Evolutionary conservation across 1,140 invertebrate genomes (phyloP).

Genomic region (Drosophila biarmipes): DNA sequence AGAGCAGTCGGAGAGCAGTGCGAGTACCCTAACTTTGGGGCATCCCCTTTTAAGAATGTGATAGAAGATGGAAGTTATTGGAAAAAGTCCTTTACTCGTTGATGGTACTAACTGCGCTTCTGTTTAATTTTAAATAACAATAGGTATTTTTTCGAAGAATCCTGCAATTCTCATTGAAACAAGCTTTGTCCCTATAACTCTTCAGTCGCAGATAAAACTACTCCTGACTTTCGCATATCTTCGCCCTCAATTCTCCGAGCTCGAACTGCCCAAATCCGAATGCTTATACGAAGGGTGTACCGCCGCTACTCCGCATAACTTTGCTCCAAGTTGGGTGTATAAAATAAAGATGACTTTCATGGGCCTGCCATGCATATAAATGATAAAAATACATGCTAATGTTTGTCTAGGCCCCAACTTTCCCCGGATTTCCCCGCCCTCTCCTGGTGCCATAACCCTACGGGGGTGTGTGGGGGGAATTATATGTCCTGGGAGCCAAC

Average conservation of each 20-base stretch:
- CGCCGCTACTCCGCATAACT: conserved; percentile 23
- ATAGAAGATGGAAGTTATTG: no score
- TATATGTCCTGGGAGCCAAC: conserved; percentile 50
- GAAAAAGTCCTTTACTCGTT: no score
- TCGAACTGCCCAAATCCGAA: conserved; percentile 1
- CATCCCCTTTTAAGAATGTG: background rate
- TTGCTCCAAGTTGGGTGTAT: conserved; percentile 42
- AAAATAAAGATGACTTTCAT: conserved; percentile 74
- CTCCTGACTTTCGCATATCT: no score
- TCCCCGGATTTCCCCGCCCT: background rate
- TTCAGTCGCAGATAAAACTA: no score
- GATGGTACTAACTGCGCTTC: no score
- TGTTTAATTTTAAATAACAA: no score
- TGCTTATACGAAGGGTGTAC: conserved; percentile 16
- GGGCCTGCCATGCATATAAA: conserved; percentile 79
- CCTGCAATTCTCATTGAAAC: no score
- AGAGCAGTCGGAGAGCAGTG: conserved; percentile 30
- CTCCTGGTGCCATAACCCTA: conserved; percentile 9
- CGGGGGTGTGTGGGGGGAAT: conserved; percentile 12
- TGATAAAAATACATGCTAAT: conserved; percentile 79
- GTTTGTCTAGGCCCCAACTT: conserved; percentile 21
- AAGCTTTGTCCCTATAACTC: no score
- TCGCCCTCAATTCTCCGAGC: no score
- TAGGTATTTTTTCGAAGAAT: no score
- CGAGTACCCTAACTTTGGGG: conserved; percentile 1